Evolutionary conservation across 2,888 invertebrate genomes (phyloP).

Genomic region (Pterobdella sp.): DNA sequence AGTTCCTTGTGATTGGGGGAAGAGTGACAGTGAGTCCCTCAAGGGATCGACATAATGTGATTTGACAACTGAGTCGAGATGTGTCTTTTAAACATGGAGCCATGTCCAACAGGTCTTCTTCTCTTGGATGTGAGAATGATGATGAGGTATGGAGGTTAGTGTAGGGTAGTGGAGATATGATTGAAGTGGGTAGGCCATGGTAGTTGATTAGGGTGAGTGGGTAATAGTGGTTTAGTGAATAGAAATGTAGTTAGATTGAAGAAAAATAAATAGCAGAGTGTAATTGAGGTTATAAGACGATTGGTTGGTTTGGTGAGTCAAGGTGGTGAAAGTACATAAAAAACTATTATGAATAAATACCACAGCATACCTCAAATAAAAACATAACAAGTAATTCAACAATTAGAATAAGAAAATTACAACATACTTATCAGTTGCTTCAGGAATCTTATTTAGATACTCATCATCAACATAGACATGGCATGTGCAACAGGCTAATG

Average conservation of each 20-base stretch:
- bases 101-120: constrained; percentile 92
- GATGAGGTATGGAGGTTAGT: background rate
- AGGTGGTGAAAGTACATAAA: constrained; percentile 5
- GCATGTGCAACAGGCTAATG: constrained; percentile 93
- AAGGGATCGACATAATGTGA: constrained; percentile 48
- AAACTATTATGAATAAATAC: constrained; percentile 14
- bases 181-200: too few species aligned
- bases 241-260: background rate
- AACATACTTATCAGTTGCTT: constrained; percentile 63
- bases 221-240: background rate
- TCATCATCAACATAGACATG: constrained; percentile 82
- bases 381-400: background rate
- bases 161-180: background rate
- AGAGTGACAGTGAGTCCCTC: constrained; percentile 49
- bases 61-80: constrained; percentile 67
- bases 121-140: constrained; percentile 56
- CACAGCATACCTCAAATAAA: too few species aligned
- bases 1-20: constrained; percentile 49
- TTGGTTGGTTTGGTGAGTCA: too few species aligned
- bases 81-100: constrained; percentile 91
- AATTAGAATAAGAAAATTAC: background rate
- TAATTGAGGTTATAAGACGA: background rate
- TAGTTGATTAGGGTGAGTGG: background rate
- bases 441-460: constrained; percentile 62
- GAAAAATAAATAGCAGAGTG: background rate